Base-by-base conservation (phyloP, 2,797 vertebrate genomes). In the Cephalopachus bancanus region DNA sequence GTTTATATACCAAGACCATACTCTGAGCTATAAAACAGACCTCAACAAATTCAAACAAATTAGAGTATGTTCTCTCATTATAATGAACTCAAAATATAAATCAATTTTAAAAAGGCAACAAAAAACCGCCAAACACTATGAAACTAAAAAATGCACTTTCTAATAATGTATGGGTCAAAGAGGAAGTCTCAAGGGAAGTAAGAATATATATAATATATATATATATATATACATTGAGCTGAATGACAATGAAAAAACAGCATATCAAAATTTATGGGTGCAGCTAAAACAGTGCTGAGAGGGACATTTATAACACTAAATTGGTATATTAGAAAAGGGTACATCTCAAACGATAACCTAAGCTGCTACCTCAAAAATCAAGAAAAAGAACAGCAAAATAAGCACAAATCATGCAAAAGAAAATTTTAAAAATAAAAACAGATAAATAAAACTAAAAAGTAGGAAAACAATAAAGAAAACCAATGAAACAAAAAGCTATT, bases 11-110 rank as follows among this genome's bases (percentile, higher is more conserved):
- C 37, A 91, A 85, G 60, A 19, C 3, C 53, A 94, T 55, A 67
- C 72, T 17, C 59, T 86, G 28, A 30, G 8, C 57, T 79, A 20
- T 71, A 92, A 94, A 94, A 90, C 15, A 95, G 9, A 90, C 53
- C 64, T 65, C n/a, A 89, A 44, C 30, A 96, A 89, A 76, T 19
- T n/a, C 9, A 94, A 89, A 89, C 92, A 11, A 57, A 81, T 64
- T 65, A 76, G 2, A 72, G 12, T 51, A 1, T 37, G 0, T 69
- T 93, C 16, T 84, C 28, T 79, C 8, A 79, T 16, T 19, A 80
- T 44, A 59, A 83, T 80, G 11, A 4, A 80, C 10, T 88, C 49
- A 90, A 88, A 83, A n/a, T 87, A 83, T 20, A 93, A 95, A 79
- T 59, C 44, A 93, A 22, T 60, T 67, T 14, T 30, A 74, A 19